Evolutionary conservation across 2,113 vertebrate genomes (phyloP), one percentile per base, ranked within the genome.

Genomic region (Anguilla japonica): DNA sequence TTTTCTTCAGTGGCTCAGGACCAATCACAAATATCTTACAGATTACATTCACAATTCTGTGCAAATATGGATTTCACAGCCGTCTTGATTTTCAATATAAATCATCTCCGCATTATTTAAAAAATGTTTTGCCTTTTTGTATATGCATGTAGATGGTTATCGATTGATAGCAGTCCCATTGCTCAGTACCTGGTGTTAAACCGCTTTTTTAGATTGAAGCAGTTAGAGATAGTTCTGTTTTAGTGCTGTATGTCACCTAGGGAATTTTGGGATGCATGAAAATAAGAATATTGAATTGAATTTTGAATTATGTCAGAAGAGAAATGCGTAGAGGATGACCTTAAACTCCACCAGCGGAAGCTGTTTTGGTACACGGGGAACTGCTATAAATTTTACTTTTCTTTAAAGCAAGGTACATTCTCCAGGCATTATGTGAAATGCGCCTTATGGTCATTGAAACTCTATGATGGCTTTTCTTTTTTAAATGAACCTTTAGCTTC

Each of bases 371-470:
- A 82, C 89, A 91, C 92, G 89, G 85, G 91, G 90, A 92, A 88
- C 91, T 93, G 92, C 91, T 91, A 92, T 92, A 90, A 0, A 91
- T 90, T 84, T 88, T 40, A 41, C 89, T 81, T 78, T 88, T 41
- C n/a, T 43, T 50, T 16, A 75, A 20, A 71, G 82, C 41, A 84
- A 93, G 92, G 93, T 93, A 93, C 92, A 94, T 94, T 93, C 91
- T 91, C 60, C 88, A 71, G 86, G 60, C 43, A 87, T 79, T 88
- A 91, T 93, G 75, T 88, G 78, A 91, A 91, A 92, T 95, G 95
- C 95, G 94, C 95, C 94, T 96, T 95, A 87, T 75, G 91, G 93
- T 93, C 92, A 43, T 56, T 84, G 57, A 7, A 84, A 84, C 60
- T 75, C 39, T 84, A 34, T 34, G 39, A 63, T 92, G 90, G 92